Conservation (phyloP, 2,888 invertebrate species). For the Troilus luridus region DNA sequence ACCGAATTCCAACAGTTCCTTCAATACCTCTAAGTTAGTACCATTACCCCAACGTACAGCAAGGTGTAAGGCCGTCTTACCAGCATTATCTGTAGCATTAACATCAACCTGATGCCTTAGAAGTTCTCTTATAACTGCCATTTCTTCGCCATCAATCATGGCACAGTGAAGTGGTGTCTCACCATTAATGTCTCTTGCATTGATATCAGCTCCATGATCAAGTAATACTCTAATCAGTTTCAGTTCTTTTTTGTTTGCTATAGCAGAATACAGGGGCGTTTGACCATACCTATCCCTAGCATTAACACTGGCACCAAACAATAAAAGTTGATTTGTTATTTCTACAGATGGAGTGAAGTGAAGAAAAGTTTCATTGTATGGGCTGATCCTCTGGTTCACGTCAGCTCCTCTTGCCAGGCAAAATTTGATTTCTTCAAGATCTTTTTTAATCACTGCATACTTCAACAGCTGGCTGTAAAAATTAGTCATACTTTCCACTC, state of each 20-base stretch:
- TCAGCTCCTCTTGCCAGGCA: conserved; percentile 18
- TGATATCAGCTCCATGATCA: conserved; percentile 33
- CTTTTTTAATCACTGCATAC: conserved; percentile 6
- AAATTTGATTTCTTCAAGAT: conserved; percentile 5
- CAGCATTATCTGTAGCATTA: conserved; percentile 3
- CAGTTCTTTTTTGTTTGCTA: background rate
- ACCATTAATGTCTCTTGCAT: background rate
- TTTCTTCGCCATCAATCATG: background rate
- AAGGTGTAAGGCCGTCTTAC: conserved; percentile 2
- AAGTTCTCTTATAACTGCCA: conserved; percentile 31
- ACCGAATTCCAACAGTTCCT: conserved; percentile 32
- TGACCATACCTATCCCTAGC: conserved; percentile 34
- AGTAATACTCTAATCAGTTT: background rate
- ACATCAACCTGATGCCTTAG: conserved; percentile 19
- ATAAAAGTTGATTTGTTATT: background rate
- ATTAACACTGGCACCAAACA: conserved; percentile 27
- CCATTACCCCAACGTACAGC: conserved; percentile 35
- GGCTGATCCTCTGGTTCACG: conserved; percentile 15
- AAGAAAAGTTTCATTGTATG: background rate
- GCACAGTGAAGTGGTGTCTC: conserved; percentile 36
- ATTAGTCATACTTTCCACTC: background rate
- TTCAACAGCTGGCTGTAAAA: conserved; percentile 14
- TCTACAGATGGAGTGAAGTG: background rate
- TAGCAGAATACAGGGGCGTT: conserved; percentile 3
- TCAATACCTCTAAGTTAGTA: background rate